These are phyloP conservation scores for Megaceryle maxima DNA, from an alignment of 2,113 vertebrate species.

Conservation along the genomic window DNA sequence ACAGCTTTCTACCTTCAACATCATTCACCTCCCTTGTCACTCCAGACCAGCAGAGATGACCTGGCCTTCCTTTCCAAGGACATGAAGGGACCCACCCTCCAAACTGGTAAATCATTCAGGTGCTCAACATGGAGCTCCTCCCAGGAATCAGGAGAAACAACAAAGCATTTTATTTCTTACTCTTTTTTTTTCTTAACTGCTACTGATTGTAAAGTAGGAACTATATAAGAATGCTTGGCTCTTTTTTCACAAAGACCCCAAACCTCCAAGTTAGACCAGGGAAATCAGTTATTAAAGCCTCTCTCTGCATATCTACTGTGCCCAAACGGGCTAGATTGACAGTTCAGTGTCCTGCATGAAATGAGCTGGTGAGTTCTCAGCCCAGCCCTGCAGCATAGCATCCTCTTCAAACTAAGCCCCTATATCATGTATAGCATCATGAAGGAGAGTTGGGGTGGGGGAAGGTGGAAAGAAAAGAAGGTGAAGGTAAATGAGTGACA, in stretches of 20 bases:
- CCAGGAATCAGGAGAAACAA: not conserved
- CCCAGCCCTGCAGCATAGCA: not conserved
- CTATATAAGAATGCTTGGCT: not conserved
- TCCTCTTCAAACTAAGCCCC: not conserved
- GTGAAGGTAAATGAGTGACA: not conserved
- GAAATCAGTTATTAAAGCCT: not conserved
- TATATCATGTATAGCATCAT: fast-evolving
- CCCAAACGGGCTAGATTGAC: not conserved
- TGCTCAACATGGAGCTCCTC: not conserved
- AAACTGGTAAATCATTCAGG: not conserved
- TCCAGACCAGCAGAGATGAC: not conserved
- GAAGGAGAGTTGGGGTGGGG: not conserved
- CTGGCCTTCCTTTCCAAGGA: not conserved
- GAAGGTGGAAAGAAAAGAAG: not conserved
- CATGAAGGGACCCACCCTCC: not conserved
- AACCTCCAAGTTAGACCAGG: not conserved
- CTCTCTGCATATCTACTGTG: not conserved
- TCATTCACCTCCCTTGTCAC: not conserved
- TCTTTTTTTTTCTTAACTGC: not conserved
- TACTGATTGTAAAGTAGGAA: not conserved
- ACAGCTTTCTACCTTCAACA: not conserved
- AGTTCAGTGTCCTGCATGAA: not conserved
- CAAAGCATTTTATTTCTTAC: not conserved
- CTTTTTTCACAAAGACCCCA: not conserved
- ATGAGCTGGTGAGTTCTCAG: not conserved